Conservation (phyloP, 2,888 invertebrate genomes). For the Tachystola acroxantha region DNA sequence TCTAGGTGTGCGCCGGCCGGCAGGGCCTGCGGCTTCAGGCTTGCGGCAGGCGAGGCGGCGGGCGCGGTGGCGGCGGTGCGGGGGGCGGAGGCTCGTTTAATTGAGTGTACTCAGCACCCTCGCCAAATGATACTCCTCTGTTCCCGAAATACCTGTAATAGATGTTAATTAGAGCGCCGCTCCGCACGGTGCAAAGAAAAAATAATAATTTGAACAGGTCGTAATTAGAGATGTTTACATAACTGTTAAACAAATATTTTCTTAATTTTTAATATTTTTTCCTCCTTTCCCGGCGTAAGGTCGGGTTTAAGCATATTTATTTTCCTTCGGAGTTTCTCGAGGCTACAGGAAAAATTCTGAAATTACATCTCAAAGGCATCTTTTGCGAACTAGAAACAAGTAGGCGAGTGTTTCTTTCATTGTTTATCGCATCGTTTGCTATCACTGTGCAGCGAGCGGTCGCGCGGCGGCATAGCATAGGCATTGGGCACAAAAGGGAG, state of each 20-base stretch:
- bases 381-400: constrained; percentile 13
- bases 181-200: constrained; percentile 60
- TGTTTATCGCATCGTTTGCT: constrained; percentile 1
- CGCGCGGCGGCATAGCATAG: constrained; percentile 1
- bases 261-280: constrained; percentile 73
- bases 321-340: constrained; percentile 55
- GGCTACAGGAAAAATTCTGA: constrained; percentile 54
- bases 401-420: not conserved
- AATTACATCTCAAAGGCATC: constrained; percentile 60
- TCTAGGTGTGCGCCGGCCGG: not conserved
- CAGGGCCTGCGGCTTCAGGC: not conserved
- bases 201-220: constrained; percentile 75
- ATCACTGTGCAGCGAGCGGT: not conserved
- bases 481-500: too few species aligned
- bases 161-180: constrained; percentile 73
- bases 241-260: constrained; percentile 76
- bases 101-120: constrained; percentile 75
- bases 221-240: constrained; percentile 77
- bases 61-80: constrained; percentile 18
- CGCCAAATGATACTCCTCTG: constrained; percentile 71
- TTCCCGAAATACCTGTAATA: constrained; percentile 73
- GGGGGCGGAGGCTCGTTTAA: constrained; percentile 48
- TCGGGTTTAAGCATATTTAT: constrained; percentile 76
- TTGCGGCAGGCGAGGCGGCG: constrained; percentile 14
- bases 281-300: constrained; percentile 51